Evolutionary conservation across 2,797 vertebrate genomes (phyloP), one percentile per base, ranked within the genome.

Genomic region (Siniperca obscura): DNA sequence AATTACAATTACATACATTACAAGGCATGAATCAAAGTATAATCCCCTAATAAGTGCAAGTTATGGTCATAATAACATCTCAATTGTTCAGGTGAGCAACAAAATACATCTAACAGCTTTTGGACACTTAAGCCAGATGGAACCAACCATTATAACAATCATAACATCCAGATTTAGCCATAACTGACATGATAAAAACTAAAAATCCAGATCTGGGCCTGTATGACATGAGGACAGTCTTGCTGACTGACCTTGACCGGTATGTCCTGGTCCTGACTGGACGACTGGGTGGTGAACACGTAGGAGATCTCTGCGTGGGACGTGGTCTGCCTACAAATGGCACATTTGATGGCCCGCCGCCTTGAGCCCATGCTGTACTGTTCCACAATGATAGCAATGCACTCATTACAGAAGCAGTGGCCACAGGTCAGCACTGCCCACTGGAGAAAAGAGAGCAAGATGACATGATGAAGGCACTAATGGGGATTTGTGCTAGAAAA

Each of bases 381-480:
- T 76, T 99, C 97, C 81, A 99, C 96, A 42, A 99, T 99, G 91
- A 99, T 99, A 17, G 98, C 96, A 14, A 97, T 94, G 86, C 98
- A 99, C 81, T 98, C 97, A 3, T 99, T 99, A 69, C 98, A 99
- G 92, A 99, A 99, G 91, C 98, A 99, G 90, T 99, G 98, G 16
- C 98, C 98, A 21, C 98, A 99, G 0, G 97, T 99, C 90, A 99
- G 94, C 77, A 99, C 98, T 0, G 98, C 98, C 98, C 98, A 99
- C 98, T 99, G 74, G 53, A 55, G 25, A 57, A 75, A n/a, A 70
- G 48, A 65, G 13, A 61, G 46, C 12, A 22, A 66, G 9, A 7
- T 17, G 1, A 60, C 4, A 25, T 11, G 12, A 48, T 11, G 11
- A 1, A 17, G 22, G 7, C 7, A 19, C 11, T 3, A 2, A 16